These are phyloP conservation scores for Platysteira castanea DNA, from an alignment of 2,113 vertebrate genomes.

Conservation along the genomic window DNA sequence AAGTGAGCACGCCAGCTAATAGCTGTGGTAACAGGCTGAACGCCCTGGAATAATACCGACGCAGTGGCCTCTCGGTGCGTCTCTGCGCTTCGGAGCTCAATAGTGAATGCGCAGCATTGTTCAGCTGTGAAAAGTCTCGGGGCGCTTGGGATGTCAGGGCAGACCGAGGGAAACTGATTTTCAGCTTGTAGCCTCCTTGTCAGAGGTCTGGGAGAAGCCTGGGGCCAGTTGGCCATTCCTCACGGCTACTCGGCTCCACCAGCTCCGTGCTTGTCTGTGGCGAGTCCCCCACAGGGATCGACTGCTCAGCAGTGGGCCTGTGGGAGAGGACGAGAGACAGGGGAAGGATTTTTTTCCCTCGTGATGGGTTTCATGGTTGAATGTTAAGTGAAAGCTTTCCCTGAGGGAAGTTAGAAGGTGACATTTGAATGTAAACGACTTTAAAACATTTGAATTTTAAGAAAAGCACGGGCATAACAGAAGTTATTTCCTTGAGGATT, in stretches of 20 bases:
- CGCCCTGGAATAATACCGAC: not conserved
- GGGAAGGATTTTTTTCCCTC: not conserved
- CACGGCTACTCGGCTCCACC: not conserved
- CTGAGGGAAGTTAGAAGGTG: not conserved
- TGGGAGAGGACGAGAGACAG: not conserved
- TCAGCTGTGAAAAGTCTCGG: not conserved
- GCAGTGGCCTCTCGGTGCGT: not conserved
- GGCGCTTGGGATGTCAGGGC: not conserved
- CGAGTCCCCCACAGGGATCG: not conserved
- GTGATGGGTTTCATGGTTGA: not conserved
- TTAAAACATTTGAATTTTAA: not conserved
- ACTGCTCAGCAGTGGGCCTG: not conserved
- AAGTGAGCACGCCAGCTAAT: slow-evolving; percentile 41
- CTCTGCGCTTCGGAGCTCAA: not conserved
- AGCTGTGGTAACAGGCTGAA: not conserved
- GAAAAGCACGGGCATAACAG: not conserved
- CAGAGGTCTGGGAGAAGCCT: not conserved
- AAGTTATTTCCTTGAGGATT: not conserved
- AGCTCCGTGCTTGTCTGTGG: not conserved
- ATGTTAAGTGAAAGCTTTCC: not conserved
- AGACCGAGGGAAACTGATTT: slow-evolving; percentile 1
- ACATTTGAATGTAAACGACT: not conserved
- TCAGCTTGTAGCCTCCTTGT: not conserved
- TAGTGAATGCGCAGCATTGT: slow-evolving; percentile 36
- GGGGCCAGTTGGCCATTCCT: not conserved